Base-by-base conservation (phyloP, 1,140 invertebrate species). In the Teleopsis dalmanni region DNA sequence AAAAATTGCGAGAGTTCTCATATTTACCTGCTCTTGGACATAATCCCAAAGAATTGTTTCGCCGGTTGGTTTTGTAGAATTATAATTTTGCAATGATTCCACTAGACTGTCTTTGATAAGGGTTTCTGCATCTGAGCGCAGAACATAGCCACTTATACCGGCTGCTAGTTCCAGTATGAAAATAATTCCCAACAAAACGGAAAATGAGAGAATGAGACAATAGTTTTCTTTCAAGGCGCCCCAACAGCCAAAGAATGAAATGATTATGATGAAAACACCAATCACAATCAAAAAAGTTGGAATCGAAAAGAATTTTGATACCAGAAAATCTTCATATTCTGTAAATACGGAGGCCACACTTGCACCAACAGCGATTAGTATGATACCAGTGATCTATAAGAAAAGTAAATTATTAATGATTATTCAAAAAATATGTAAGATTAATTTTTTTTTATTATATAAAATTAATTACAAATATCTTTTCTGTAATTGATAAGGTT, bases 241-340 rank as follows among this genome's bases (percentile, higher is more conserved):
- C 70, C 87, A 92, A 71, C 89, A 93, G 55, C 90, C 90, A 53
- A 90, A 84, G 71, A 89, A 90, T 0, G 88, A 80, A 29, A 91
- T 84, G 42, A 91, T 64, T 62, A 91, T 87, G 35, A 91, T 82
- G 31, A 91, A 81, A 3, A 79, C 64, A 8, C 90, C 90, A 23
- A 88, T 81, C 8, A 86, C 80, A 42, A 92, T 87, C 34, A 89
- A 74, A 36, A 93, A 78, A 16, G 83, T 81, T 13, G 88, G 85
- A 21, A 85, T 78, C 0, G 79, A 76, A 43, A 76, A 67, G 55
- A 79, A 77, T 51, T 75, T 73, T 9, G 73, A 60, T 54, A 80
- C 77, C 40, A 85, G 67, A 58, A 88, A 81, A 42, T 80, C 71
- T 37, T 79, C 72, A 71, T 88, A 88, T 29, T 76, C 69, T 43